Evolutionary conservation across 2,888 invertebrate species (phyloP), one percentile per base, ranked within the genome.

Genomic region (Pammene aurita): DNA sequence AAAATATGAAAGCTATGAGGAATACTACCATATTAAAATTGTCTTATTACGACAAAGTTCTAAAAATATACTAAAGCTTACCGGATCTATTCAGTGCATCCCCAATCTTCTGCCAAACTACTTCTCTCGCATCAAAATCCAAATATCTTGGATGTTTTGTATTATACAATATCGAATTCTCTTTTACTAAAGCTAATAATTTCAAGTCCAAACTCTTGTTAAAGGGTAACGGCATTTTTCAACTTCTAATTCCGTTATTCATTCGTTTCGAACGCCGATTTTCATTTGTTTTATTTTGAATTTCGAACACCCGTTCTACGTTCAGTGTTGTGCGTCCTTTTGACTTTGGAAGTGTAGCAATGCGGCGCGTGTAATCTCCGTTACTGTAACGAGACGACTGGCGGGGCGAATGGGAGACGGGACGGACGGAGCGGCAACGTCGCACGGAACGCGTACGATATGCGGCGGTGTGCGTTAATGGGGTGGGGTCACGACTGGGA

Each of bases 31-130:
- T n/a, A n/a, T n/a, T n/a, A n/a, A n/a, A n/a, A n/a, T n/a, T n/a
- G n/a, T n/a, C n/a, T n/a, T n/a, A n/a, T n/a, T n/a, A n/a, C n/a
- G n/a, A n/a, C n/a, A n/a, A n/a, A n/a, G n/a, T n/a, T n/a, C n/a
- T n/a, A n/a, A n/a, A 26, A 26, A 26, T 26, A 60, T 2, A 35
- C 10, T 2, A 13, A 18, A 73, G 84, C 86, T 85, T 73, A 90
- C 90, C 86, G 42, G 91, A 88, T 61, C 86, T 82, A 65, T 80
- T 81, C 34, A 92, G 70, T 0, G 76, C 71, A 57, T 90, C 90
- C 7, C 89, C 90, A 35, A 92, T 92, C 73, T 86, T 88, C 75
- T 89, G 88, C 92, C 92, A 92, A 41, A 86, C 77, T 0, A 88
- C 87, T 75, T 90, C 90, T 42, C 89, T 80, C 0, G 83, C 76